Evolutionary conservation across 2,888 invertebrate species (phyloP).

Genomic region (Acholoe squamosa): DNA sequence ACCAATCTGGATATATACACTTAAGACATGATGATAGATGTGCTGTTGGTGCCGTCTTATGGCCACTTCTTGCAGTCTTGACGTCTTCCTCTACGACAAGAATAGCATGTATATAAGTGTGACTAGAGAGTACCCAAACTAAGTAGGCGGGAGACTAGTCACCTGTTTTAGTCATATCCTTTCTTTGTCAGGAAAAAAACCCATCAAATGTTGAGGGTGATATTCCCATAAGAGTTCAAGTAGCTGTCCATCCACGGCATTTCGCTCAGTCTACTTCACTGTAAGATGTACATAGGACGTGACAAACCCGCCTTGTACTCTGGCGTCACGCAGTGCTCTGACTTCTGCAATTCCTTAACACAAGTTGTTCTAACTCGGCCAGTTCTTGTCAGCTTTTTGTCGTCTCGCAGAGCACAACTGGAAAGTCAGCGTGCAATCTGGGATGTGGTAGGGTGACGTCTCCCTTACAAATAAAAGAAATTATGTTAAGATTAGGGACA

Average conservation of each 20-base stretch:
- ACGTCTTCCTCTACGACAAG: too few relatives aligned
- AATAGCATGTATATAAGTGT: too few relatives aligned
- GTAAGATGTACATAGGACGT: background rate
- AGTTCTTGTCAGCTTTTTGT: constrained; percentile 53
- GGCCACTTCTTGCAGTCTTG: too few relatives aligned
- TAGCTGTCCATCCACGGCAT: background rate
- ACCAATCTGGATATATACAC: too few relatives aligned
- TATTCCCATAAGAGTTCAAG: background rate
- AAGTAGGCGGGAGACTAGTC: too few relatives aligned
- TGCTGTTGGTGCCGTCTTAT: too few relatives aligned
- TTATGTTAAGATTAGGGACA: too few relatives aligned
- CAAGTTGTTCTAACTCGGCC: constrained; percentile 29
- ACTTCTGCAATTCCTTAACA: background rate
- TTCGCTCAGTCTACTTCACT: background rate
- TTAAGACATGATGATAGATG: too few relatives aligned
- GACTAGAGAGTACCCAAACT: too few relatives aligned
- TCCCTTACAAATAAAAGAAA: constrained; percentile 80
- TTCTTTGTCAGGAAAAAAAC: too few relatives aligned
- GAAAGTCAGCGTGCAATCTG: constrained; percentile 83
- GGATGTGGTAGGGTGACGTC: constrained; percentile 83
- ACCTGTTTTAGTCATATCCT: too few relatives aligned
- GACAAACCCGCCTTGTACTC: background rate
- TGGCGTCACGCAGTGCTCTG: constrained; percentile 8
- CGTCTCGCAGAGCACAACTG: constrained; percentile 82
- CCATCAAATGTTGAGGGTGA: background rate